Base-by-base conservation (phyloP, 2,797 vertebrate species). In the Sebastes goodei region DNA sequence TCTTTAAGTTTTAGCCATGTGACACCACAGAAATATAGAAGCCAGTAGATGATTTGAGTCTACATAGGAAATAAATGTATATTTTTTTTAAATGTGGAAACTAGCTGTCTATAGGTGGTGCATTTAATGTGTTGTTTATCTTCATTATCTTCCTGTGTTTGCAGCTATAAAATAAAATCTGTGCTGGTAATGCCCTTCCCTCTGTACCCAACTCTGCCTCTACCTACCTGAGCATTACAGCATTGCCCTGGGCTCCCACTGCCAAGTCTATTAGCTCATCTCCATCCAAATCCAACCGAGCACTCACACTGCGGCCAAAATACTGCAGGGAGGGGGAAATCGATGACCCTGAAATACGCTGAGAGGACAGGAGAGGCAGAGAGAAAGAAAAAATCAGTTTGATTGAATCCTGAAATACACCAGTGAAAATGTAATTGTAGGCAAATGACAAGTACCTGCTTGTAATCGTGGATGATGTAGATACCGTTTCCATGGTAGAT, bases 291-390 rank as follows among this genome's bases (percentile, higher is more conserved):
- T 98, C 98, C 77, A 96, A 65, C 33, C 89, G 94, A 20, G 96
- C 97, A 0, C 96, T 98, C 84, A 98, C 84, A 64, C 98, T 99
- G 78, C 97, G 96, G 46, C 98, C 98, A 53, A 99, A 99, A 82
- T 99, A 99, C 27, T 92, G 94, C 83, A 99, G 96, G 12, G 92
- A 81, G 0, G 92, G 85, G 3, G 95, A 96, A 83, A 99, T 89
- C 0, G 94, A 94, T 5, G 92, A 89, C 2, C 96, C 97, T 27
- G 95, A 88, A 30, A 99, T 96, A 65, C 97, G 96, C 98, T 99
- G 91, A 38, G 35, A 86, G 59, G 32, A 46, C 6, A 12, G 21
- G 30, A 77, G 27, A 83, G 30, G 8, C 32, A 76, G 42, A 71
- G 10, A 53, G 3, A 38, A 72, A 38, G 35, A 55, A 71, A 38